Evolutionary conservation across 2,797 vertebrate genomes (phyloP).

Genomic region (Typhlichthys subterraneus): DNA sequence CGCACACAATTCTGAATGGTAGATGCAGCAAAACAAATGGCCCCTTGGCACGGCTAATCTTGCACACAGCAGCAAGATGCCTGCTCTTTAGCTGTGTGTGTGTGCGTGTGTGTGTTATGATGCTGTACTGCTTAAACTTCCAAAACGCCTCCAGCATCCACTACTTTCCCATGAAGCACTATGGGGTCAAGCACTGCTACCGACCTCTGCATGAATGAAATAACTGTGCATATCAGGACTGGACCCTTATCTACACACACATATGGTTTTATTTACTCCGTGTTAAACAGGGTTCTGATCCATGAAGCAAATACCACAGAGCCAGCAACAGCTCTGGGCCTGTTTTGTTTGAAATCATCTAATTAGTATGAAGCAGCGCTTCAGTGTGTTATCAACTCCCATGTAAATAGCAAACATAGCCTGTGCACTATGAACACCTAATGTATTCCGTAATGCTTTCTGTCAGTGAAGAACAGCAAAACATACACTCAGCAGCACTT

Average conservation of each 20-base stretch:
- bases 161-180: conserved; percentile 33
- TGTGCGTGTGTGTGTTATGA: neutral
- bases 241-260: conserved; percentile 17
- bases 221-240: conserved; percentile 19
- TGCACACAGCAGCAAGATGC: neutral
- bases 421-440: conserved; percentile 14
- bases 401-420: conserved; percentile 9
- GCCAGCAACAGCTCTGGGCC: neutral
- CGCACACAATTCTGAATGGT: conserved; percentile 24
- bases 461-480: conserved; percentile 7
- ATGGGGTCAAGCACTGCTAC: conserved; percentile 20
- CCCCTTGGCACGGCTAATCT: neutral
- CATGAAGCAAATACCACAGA: neutral
- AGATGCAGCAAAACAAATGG: neutral
- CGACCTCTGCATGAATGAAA: conserved; percentile 38
- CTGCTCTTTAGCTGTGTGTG: neutral
- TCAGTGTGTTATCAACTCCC: conserved; percentile 20
- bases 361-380: conserved; percentile 26
- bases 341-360: conserved; percentile 34
- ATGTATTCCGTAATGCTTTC: conserved; percentile 15
- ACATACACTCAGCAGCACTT: conserved; percentile 21
- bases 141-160: conserved; percentile 13
- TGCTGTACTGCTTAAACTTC: neutral
- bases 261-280: neutral
- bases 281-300: conserved; percentile 3